These are phyloP conservation scores for Alloplasta piceator DNA, from an alignment of 2,888 invertebrate genomes.

Conservation along the genomic window DNA sequence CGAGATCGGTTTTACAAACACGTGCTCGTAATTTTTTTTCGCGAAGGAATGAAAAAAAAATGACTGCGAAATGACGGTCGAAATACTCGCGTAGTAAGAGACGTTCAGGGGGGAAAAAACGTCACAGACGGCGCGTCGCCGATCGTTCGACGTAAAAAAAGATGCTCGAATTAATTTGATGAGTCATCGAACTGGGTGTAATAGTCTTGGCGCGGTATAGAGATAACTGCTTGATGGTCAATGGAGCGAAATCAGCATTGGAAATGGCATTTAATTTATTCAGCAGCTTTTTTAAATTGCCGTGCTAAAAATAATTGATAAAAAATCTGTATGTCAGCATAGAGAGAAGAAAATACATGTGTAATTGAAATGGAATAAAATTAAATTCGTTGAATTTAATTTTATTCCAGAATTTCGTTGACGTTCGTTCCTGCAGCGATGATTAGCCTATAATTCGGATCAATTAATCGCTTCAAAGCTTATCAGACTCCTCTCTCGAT, in stretches of 20 bases:
- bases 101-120: not conserved
- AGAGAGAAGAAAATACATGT: too few species aligned
- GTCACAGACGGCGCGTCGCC: not conserved
- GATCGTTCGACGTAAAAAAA: not conserved
- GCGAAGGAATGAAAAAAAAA: not conserved
- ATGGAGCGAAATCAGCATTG: too few species aligned
- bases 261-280: too few species aligned
- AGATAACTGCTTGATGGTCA: too few species aligned
- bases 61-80: not conserved
- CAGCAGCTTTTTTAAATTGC: too few species aligned
- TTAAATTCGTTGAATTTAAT: not conserved
- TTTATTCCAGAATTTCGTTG: not conserved
- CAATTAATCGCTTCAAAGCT: not conserved
- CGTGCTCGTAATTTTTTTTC: not conserved
- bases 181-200: conserved; percentile 10
- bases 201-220: too few species aligned
- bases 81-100: not conserved
- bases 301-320: too few species aligned
- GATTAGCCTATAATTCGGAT: conserved; percentile 7
- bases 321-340: too few species aligned
- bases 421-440: not conserved
- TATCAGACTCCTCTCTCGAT: too few species aligned
- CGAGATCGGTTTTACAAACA: not conserved
- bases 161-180: conserved; percentile 23
- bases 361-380: too few species aligned